Base-by-base conservation (phyloP, 2,113 vertebrate genomes). In the Genyomyrus donnyi region DNA sequence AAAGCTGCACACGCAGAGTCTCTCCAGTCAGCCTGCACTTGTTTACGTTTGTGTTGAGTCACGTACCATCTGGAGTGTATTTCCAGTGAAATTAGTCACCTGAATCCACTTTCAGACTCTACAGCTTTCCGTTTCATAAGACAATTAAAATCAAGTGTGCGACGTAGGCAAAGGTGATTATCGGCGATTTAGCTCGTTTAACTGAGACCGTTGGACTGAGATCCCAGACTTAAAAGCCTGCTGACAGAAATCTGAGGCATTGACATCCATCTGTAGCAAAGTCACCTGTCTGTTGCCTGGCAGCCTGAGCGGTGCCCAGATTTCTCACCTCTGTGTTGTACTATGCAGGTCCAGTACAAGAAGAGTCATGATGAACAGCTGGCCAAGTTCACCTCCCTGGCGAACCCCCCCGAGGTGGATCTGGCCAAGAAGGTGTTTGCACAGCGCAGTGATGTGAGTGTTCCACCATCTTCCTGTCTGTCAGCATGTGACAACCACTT, bases 401-500 rank as follows among this genome's bases (percentile, higher is more conserved):
- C 98, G 17, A 97, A 98, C 90, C 97, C 98, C 89, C 98, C 97
- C 52, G 98, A 99, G 0, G 90, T 98, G 93, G 96, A 97, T 89
- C 96, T 97, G 91, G 98, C 98, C 92, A 98, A 93, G 96, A 99
- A 94, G 94, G 97, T 96, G 92, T 94, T 95, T 3, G 89, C 94
- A 58, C 98, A 98, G 95, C 97, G 95, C 91, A 99, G 98, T 90
- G 96, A 99, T 90, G 98, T 99, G 95, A 98, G 98, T 94, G 88
- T 15, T 88, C 2, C 88, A 4, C 24, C 84, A 86, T 31, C 9
- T 42, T 17, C 31, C 19, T 50, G 24, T 31, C n/a, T 70, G n/a
- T 70, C 62, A 70, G 10, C 27, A 70, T 4, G n/a, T 70, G 62
- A 11, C 27, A 27, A 42, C 31, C 35, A 17, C 13, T 4, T 39